Evolutionary conservation across 2,113 vertebrate species (phyloP).

Genomic region (Lepisosteus osseus): DNA sequence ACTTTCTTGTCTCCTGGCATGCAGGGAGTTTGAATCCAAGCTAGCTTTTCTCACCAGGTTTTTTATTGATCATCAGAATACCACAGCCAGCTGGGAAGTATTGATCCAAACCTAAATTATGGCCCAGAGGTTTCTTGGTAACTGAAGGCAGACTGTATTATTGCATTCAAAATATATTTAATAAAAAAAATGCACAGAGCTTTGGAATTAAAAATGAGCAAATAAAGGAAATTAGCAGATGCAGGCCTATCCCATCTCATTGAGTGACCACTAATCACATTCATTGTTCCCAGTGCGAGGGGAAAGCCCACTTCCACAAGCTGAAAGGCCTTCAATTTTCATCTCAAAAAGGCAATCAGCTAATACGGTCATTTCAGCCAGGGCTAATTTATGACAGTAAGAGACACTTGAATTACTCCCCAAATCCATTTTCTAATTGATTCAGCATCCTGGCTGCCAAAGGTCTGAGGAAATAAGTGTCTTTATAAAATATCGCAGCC

Average conservation of each 20-base stretch:
- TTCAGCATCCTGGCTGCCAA: constrained; percentile 40
- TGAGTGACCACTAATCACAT: constrained; percentile 24
- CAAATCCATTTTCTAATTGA: constrained; percentile 59
- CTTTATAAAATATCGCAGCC: constrained; percentile 50
- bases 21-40: too few species aligned
- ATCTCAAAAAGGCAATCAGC: constrained; percentile 28
- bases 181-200: background rate
- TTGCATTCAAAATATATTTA: constrained; percentile 8
- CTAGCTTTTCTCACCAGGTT: background rate
- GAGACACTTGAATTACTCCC: constrained; percentile 7
- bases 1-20: background rate
- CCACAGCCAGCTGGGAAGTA: constrained; percentile 11
- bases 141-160: constrained; percentile 18
- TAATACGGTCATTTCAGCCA: constrained; percentile 36
- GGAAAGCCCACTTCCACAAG: background rate
- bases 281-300: constrained; percentile 10
- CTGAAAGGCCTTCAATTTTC: constrained; percentile 17
- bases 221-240: background rate
- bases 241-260: constrained; percentile 10
- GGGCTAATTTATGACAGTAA: constrained; percentile 34
- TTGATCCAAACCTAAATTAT: constrained; percentile 36
- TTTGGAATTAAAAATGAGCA: background rate
- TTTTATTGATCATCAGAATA: background rate
- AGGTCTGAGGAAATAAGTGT: constrained; percentile 38
- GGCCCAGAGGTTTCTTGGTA: constrained; percentile 19